phyloP scores from a whole-genome alignment of 2,113 vertebrate genomes.

The Ailuropoda melanoleuca region DNA sequence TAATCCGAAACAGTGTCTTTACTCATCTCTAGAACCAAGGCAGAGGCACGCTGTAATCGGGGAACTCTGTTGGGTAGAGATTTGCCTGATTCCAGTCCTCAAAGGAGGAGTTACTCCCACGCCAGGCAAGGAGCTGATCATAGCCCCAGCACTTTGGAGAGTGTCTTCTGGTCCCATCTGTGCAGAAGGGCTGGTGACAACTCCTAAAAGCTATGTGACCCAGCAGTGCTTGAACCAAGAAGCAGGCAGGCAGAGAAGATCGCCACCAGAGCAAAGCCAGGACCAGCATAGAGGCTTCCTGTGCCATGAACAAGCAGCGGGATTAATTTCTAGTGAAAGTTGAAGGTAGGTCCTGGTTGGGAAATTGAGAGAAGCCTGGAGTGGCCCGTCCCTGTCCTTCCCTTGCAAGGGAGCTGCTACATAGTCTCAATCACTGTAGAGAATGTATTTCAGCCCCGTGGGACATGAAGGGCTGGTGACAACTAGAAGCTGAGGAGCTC shows the following conservation, averaged over 20 bases:
- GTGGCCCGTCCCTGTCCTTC: not conserved
- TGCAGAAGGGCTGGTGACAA: not conserved
- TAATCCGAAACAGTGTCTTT: not conserved
- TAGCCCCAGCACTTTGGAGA: not conserved
- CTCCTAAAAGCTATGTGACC: not conserved
- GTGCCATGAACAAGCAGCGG: not conserved
- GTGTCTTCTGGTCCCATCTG: not conserved
- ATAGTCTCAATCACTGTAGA: not conserved
- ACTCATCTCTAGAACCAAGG: not conserved
- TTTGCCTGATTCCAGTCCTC: not conserved
- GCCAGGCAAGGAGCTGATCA: not conserved
- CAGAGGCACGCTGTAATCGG: not conserved
- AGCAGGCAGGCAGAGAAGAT: not conserved
- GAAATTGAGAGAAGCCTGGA: not conserved
- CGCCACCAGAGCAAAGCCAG: not conserved
- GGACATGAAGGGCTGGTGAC: not conserved
- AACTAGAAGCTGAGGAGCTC: not conserved
- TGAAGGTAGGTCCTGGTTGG: not conserved
- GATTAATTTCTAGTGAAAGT: not conserved
- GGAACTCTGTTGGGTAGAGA: not conserved
- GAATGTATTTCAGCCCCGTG: not conserved
- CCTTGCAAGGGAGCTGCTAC: not conserved
- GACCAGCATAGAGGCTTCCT: not conserved
- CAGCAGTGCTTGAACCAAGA: not conserved
- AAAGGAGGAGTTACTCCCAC: not conserved